phyloP scores from a whole-genome alignment of 2,113 vertebrate genomes.

The Raphicerus campestris region DNA sequence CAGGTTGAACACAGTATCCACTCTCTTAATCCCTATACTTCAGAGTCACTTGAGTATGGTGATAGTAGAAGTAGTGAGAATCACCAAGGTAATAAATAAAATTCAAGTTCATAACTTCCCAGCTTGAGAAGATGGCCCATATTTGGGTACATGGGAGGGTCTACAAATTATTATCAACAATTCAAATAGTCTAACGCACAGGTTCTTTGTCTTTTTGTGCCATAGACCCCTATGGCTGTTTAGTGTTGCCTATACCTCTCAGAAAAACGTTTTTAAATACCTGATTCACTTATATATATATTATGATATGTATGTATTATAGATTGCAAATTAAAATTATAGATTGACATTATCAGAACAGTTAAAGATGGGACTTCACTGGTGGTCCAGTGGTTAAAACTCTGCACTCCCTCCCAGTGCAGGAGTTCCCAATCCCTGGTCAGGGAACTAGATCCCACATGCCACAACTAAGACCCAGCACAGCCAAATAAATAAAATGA shows the following conservation, averaged over 20 bases:
- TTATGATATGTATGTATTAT: background rate
- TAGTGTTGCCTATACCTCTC: background rate
- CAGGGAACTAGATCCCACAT: background rate
- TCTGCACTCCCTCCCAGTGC: background rate
- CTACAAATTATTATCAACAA: background rate
- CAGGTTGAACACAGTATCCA: background rate
- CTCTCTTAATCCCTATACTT: background rate
- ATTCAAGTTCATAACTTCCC: background rate
- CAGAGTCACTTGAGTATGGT: background rate
- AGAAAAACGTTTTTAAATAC: background rate
- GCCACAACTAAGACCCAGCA: background rate
- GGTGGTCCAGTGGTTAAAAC: background rate
- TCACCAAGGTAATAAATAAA: background rate
- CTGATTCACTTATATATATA: background rate
- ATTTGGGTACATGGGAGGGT: background rate
- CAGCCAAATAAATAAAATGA: background rate
- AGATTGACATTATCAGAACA: background rate
- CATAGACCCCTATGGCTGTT: background rate
- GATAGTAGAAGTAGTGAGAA: background rate
- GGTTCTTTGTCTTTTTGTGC: background rate
- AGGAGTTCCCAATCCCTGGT: background rate
- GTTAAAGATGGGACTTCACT: background rate
- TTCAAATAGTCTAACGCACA: background rate
- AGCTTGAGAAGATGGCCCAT: background rate
- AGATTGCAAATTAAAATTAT: background rate